Base-by-base conservation (phyloP, 2,113 vertebrate genomes). In the Thamnaconus septentrionalis region DNA sequence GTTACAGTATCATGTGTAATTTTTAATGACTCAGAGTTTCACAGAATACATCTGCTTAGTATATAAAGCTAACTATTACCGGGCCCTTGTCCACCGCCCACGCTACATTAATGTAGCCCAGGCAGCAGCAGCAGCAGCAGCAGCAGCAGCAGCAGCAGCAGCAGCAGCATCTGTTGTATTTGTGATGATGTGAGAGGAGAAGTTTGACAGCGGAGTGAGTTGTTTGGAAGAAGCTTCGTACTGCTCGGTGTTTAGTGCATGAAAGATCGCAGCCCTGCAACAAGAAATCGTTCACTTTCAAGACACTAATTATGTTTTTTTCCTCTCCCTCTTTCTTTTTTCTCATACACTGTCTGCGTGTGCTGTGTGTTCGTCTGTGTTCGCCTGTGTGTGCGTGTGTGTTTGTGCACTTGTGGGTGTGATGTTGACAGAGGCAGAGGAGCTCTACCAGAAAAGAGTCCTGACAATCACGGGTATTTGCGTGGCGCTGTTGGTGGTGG, bases 401-500 rank as follows among this genome's bases (percentile, higher is more conserved):
- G 11, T 63, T 3, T 71, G 79, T 81, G 81, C 79, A 11, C 71
- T 31, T 85, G 76, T 85, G 80, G 62, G 82, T 84, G 69, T 82
- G 61, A 79, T 84, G 78, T 89, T 88, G 87, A 87, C 94, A 98
- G 97, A 98, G 91, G 97, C 96, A 0, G 97, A 98, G 85, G 97
- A 98, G 87, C 94, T 98, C 74, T 98, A 98, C 92, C 97, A 98
- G 94, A 98, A 98, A 91, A 93, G 96, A 89, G 97, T 98, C 86
- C 91, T 98, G 90, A 98, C 97, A 90, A 98, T 98, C 91, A 98
- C 97, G 0, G 96, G 96, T 82, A 98, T 98, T 89, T 98, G 97
- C 69, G 96, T 98, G 89, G 95, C 97, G 75, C 93, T 98, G 86
- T 92, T 98, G 66, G 94, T 98, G 60, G 96, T 98, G 87, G 97